Conservation (phyloP, 1,140 invertebrate species). For the Oreohelix idahoensis region DNA sequence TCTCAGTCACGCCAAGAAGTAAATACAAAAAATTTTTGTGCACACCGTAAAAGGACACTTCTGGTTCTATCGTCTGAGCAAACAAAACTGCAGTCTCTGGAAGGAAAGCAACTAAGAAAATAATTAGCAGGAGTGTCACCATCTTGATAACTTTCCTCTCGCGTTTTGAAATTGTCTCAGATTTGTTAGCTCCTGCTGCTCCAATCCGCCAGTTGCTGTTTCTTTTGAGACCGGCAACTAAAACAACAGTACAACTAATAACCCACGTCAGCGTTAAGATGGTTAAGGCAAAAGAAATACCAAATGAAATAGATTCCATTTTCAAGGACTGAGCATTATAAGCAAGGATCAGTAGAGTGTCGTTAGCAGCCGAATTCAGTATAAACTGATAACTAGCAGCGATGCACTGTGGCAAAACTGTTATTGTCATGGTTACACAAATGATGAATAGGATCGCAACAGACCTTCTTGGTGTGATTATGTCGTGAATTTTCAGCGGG, state of each 20-base stretch:
- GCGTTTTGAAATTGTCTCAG: not conserved
- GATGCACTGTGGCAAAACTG: not conserved
- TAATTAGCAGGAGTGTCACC: not conserved
- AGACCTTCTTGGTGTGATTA: not conserved
- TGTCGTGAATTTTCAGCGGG: not conserved
- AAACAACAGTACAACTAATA: not conserved
- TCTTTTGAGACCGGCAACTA: not conserved
- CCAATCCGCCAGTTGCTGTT: not conserved
- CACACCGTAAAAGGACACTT: not conserved
- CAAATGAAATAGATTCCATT: not conserved
- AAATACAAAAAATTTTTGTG: not conserved
- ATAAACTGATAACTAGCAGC: not conserved
- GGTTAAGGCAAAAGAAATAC: not conserved
- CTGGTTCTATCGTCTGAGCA: not conserved
- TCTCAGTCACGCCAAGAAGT: not conserved
- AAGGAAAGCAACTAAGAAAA: not conserved
- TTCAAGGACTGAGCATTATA: not conserved
- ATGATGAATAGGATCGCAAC: not conserved
- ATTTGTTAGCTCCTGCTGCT: not conserved
- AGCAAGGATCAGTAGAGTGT: not conserved
- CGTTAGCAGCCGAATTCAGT: not conserved
- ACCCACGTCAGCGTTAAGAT: not conserved
- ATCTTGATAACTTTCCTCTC: constrained; percentile 1
- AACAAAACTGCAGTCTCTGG: not conserved
- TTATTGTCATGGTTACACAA: not conserved